phyloP scores from a whole-genome alignment of 2,797 vertebrate genomes.

The Urosaurus nigricauda region DNA sequence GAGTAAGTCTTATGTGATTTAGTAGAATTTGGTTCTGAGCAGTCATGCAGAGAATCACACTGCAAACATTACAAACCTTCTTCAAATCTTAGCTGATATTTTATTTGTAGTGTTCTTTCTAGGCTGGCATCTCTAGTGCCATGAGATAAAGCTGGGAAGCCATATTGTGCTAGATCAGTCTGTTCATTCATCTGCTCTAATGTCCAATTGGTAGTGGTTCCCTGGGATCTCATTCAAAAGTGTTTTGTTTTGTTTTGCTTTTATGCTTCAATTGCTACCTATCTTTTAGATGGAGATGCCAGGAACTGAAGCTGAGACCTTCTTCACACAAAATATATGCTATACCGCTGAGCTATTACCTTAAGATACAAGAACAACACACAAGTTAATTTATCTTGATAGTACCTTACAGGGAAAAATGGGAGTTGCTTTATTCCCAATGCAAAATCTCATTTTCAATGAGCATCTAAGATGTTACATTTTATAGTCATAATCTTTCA shows the following conservation, averaged over 20 bases:
- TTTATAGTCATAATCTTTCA: slow-evolving; percentile 47
- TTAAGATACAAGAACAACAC: background rate
- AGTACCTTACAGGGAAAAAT: slow-evolving; percentile 36
- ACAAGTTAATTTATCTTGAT: slow-evolving; percentile 16
- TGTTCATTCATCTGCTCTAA: background rate
- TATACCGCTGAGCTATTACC: background rate
- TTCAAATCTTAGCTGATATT: background rate
- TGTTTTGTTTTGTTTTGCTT: too few relatives aligned
- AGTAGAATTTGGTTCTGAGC: background rate
- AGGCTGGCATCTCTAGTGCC: background rate
- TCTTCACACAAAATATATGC: background rate
- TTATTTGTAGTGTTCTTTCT: background rate
- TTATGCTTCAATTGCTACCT: background rate
- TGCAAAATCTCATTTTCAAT: slow-evolving; percentile 24
- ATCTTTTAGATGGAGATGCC: background rate
- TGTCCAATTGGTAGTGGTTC: background rate
- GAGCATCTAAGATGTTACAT: slow-evolving; percentile 44
- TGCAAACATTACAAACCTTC: background rate
- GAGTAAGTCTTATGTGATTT: background rate
- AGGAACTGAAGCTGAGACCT: background rate
- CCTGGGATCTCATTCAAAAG: background rate
- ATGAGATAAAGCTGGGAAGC: background rate
- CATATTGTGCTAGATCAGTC: background rate
- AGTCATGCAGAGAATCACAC: background rate
- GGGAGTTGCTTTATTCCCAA: background rate